Conservation (phyloP, 2,888 invertebrate genomes). For the Graphium colonna region DNA sequence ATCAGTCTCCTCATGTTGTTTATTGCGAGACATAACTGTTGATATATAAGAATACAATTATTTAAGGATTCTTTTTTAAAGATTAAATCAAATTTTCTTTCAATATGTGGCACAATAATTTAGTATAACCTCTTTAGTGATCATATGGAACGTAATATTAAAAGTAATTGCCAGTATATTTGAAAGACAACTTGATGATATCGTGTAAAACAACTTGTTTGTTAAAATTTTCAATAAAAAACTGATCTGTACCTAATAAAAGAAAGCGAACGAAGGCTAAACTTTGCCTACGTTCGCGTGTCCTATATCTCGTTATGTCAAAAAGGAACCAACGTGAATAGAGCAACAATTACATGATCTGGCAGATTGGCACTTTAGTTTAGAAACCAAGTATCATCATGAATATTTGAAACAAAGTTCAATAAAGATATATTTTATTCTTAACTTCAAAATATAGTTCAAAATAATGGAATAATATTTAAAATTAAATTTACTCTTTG, state of each 20-base stretch:
- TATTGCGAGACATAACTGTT: conserved; percentile 78
- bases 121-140: conserved; percentile 63
- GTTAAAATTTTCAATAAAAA: conserved; percentile 25
- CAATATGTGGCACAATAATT: conserved; percentile 60
- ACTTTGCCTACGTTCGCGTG: conserved; percentile 75
- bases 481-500: too few species aligned
- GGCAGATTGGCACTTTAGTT: conserved; percentile 12
- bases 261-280: conserved; percentile 66
- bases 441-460: too few species aligned
- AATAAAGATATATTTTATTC: too few species aligned
- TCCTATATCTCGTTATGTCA: conserved; percentile 69
- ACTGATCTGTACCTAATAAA: conserved; percentile 57
- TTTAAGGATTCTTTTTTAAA: conserved; percentile 29
- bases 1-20: conserved; percentile 90
- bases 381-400: conserved; percentile 1
- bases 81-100: conserved; percentile 37
- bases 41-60: conserved; percentile 32
- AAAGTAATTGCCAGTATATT: not conserved
- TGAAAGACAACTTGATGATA: not conserved
- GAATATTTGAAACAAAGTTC: not conserved
- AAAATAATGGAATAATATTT: too few species aligned
- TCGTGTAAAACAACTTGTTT: conserved; percentile 5
- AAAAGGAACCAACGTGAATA: conserved; percentile 54
- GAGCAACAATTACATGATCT: conserved; percentile 26
- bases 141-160: conserved; percentile 31